Conservation (phyloP, 2,113 vertebrate species). For the Antechinus stuartii region DNA sequence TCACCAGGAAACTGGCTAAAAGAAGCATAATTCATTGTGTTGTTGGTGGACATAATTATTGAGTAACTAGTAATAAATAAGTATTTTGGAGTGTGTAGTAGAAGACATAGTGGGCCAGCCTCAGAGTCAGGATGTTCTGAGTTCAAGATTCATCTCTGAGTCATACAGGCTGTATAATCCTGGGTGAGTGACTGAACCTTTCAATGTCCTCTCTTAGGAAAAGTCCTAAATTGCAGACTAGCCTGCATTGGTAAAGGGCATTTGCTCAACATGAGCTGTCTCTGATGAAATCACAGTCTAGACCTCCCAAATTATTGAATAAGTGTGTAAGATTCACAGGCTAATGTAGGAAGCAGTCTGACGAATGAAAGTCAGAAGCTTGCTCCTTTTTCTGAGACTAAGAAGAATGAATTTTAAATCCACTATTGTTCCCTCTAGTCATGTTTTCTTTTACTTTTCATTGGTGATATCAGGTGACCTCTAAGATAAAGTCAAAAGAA, state of each 20-base stretch:
- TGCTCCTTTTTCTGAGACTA: not conserved
- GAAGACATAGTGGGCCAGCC: not conserved
- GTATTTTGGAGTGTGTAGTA: not conserved
- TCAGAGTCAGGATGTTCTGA: not conserved
- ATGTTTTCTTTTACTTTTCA: not conserved
- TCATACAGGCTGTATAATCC: not conserved
- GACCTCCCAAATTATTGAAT: not conserved
- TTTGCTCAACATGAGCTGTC: not conserved
- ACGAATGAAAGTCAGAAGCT: not conserved
- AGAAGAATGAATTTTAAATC: not conserved
- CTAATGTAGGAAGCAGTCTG: not conserved
- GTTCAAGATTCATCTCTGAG: not conserved
- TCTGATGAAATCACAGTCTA: not conserved
- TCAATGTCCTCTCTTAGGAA: not conserved
- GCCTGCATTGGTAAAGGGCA: not conserved
- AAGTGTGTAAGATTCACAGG: not conserved
- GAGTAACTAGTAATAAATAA: constrained; percentile 16
- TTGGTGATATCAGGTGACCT: not conserved
- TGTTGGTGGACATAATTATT: constrained; percentile 10
- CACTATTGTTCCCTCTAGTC: constrained; percentile 11
- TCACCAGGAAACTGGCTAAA: constrained; percentile 10
- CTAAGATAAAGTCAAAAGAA: not conserved
- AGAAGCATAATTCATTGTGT: constrained; percentile 33
- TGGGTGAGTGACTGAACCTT: not conserved
- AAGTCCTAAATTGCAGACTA: not conserved